Base-by-base conservation (phyloP, 2,797 vertebrate species). In the Sandelia bainsii region DNA sequence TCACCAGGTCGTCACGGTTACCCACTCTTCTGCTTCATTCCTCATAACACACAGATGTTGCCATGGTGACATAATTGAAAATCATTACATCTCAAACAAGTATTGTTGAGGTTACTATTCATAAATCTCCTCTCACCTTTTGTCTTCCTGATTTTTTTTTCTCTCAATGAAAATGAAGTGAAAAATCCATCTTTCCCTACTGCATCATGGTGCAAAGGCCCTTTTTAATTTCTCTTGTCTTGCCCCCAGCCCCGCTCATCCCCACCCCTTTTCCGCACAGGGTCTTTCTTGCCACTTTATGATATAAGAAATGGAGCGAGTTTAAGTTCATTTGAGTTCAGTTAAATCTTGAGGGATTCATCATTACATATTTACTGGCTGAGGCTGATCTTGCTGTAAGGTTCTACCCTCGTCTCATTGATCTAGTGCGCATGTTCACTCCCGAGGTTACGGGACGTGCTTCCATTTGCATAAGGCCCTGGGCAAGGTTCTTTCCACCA, bases 401-500 rank as follows among this genome's bases (percentile, higher is more conserved):
- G 94, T 96, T 96, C 96, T 95, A 92, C 95, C 94, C 94, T 86
- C 80, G 91, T 94, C 91, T 94, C 96, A 97, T 99, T 98, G 97
- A 98, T 99, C 96, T 97, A 96, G 94, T 96, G 95, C 96, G 95
- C 96, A 97, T 97, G 97, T 97, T 96, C 96, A 94, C 95, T 97
- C 96, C 95, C 89, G 91, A 93, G 96, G 94, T 97, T 98, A 95
- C 94, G 91, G 94, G 95, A 97, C 93, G 95, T 97, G 96, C 95
- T 94, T 95, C 95, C 95, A 98, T 99, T 99, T 98, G 96, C 97
- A 99, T 98, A 98, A 97, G 94, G 97, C 97, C 97, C 96, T 98
- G 96, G 97, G 98, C 97, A 99, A 99, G 97, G 97, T 99, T 99
- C 95, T 98, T 98, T 97, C 95, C 96, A 94, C 93, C 96, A 98